Evolutionary conservation across 2,113 vertebrate species (phyloP), one percentile per base, ranked within the genome.

Genomic region (Trogon melanurus): DNA sequence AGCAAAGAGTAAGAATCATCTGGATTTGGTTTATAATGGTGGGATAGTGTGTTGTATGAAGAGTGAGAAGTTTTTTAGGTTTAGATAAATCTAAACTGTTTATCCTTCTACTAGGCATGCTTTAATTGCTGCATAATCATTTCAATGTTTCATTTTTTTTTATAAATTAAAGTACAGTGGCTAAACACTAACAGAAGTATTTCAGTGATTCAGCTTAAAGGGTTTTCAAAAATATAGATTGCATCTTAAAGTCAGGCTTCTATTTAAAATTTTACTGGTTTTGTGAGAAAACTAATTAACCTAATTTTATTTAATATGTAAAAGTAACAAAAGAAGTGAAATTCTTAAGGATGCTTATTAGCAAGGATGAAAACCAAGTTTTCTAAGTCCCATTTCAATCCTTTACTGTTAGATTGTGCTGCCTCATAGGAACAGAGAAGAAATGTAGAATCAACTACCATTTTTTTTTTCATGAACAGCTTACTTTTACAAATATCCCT

Each of bases 51-150:
- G 32, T 58, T 16, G 57, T 34, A 47, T 11, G 57, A 75, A 72
- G 50, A 89, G 75, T 13, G 20, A 54, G 54, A 96, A 82, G 26
- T 38, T n/a, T 54, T 76, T 91, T 47, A 51, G 32, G 58, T 82
- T 89, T 88, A 91, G 16, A 13, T 81, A 32, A 60, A 82, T 70
- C 58, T 93, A 95, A 95, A 96, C 25, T 94, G 84, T 89, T 96
- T 95, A 94, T 91, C 19, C 13, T 87, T 94, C 50, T 15, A 53
- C 10, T 67, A 79, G 66, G 79, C 58, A 36, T 30, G 5, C 7
- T 81, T 79, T 5, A 73, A 91, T 89, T 79, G 69, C 41, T 85
- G 19, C 7, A n/a, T 36, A 87, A 87, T 79, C 10, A 73, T 94
- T 83, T 90, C 62, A 70, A 6, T 62, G 13, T 89, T 87, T 74